Conservation (phyloP, 2,797 vertebrate genomes). For the Lates japonicus region DNA sequence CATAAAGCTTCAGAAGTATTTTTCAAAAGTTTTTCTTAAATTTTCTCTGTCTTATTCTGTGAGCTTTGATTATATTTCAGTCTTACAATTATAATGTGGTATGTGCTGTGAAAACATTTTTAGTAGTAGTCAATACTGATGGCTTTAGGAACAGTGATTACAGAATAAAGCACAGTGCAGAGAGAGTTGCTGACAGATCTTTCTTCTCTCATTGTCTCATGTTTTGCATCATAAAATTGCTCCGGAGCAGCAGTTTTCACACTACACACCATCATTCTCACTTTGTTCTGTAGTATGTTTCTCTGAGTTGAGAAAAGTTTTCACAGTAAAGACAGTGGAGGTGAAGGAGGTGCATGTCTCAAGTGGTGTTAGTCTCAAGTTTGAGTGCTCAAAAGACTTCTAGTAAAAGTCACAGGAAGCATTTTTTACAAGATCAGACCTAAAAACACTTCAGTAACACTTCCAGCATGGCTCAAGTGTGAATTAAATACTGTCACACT, state of each 20-base stretch:
- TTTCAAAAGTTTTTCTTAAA: not conserved
- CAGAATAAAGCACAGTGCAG: too few species aligned
- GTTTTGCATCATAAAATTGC: not conserved
- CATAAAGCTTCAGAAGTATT: not conserved
- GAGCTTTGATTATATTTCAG: not conserved
- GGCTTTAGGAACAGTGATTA: not conserved
- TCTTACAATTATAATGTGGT: not conserved
- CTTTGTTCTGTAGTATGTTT: not conserved
- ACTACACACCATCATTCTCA: not conserved
- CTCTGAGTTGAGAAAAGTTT: not conserved
- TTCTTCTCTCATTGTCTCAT: not conserved
- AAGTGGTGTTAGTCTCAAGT: too few species aligned
- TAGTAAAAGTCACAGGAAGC: too few species aligned
- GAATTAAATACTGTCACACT: too few species aligned
- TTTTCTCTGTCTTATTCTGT: not conserved
- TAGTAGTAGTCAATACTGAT: not conserved
- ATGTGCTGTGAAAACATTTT: not conserved
- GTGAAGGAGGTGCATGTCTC: too few species aligned
- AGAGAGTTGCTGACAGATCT: too few species aligned
- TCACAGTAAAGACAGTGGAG: too few species aligned
- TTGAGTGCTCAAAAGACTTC: too few species aligned
- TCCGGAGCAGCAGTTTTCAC: not conserved
- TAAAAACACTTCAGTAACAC: not conserved
- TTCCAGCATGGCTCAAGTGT: not conserved
- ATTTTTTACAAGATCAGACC: not conserved